Conservation (phyloP, 1,140 invertebrate genomes). For the Pristionchus pacificus region DNA sequence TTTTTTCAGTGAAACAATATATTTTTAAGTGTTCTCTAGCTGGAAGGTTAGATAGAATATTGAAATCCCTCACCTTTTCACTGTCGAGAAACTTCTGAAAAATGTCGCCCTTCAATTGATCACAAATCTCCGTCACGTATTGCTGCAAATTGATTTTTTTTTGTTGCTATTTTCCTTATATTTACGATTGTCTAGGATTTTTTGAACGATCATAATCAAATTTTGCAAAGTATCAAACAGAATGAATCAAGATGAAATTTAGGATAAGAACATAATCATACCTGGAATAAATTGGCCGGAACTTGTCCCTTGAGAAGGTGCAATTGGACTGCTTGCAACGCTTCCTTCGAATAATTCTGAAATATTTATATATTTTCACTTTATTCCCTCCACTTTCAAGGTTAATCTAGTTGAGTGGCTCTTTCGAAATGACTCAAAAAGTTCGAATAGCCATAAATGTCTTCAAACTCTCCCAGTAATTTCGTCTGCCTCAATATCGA, state of each 20-base stretch:
- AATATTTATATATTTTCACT: conserved; percentile 57
- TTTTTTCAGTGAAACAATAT: too few species aligned
- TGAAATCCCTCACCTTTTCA: too few species aligned
- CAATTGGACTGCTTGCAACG: conserved; percentile 92
- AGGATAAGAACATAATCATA: conserved; percentile 61
- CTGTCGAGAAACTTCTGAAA: conserved; percentile 75
- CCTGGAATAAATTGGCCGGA: conserved; percentile 92
- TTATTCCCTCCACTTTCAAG: too few species aligned
- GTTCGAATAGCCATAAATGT: too few species aligned
- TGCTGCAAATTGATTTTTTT: conserved; percentile 69
- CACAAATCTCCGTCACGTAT: conserved; percentile 98
- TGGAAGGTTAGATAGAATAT: too few species aligned
- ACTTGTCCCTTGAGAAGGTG: conserved; percentile 94
- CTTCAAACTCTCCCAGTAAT: too few species aligned
- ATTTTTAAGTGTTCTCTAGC: too few species aligned
- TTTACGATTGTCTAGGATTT: too few species aligned
- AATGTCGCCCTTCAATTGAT: conserved; percentile 86
- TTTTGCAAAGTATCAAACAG: background rate
- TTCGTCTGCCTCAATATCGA: too few species aligned
- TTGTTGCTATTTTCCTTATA: background rate
- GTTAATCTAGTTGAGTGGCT: too few species aligned
- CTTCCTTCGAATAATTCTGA: conserved; percentile 92
- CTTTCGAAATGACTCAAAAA: too few species aligned
- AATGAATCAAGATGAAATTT: conserved; percentile 23
- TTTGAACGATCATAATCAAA: too few species aligned